Base-by-base conservation (phyloP, 1,140 invertebrate species). In the Drosophila erecta region DNA sequence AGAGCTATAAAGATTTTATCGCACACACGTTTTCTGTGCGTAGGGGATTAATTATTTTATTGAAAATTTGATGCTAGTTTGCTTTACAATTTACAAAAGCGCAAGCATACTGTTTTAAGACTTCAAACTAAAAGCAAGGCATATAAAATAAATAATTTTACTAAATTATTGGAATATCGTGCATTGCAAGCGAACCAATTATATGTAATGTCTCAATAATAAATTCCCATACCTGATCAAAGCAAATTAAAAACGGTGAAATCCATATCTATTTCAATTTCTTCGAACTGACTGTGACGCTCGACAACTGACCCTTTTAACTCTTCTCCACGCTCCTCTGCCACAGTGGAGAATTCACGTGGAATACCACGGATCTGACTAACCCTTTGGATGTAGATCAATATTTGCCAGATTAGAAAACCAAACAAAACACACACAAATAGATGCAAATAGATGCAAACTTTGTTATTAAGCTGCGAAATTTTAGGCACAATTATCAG, bases 321-420 rank as follows among this genome's bases (percentile, higher is more conserved):
- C 27, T 30, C 47, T 5, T 15, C 27, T 0, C 27, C 1, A 35
- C 15, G 4, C 27, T 12, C n/a, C 49, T 35, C 15, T 35, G 15
- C 1, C 27, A 30, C 17, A 51, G 2, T 14, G 30, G 40, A 22
- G 27, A 27, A 30, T 61, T 54, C 40, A 61, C 67, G 38, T 70
- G 35, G 53, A 74, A 74, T 75, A 65, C 71, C 46, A 47, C 40
- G 60, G 49, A 64, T 62, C 51, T 64, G 53, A 51, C 65, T 71
- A 72, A 57, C 33, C 62, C 33, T 38, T 56, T 41, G 20, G 6
- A 73, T 51, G 24, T 40, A 22, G 10, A 24, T 37, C 40, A 66
- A 75, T 76, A 75, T 76, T 75, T 76, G 38, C 17, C 10, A 47
- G 24, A 49, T 70, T 56, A 40, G 10, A 4, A 47, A 70, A 74